A percentile compares a stretch with the other conserved stretches of the same genome.
Evolutionary conservation across 2,797 vertebrate species (phyloP).

Genomic region (Clarias platycephalus): DNA sequence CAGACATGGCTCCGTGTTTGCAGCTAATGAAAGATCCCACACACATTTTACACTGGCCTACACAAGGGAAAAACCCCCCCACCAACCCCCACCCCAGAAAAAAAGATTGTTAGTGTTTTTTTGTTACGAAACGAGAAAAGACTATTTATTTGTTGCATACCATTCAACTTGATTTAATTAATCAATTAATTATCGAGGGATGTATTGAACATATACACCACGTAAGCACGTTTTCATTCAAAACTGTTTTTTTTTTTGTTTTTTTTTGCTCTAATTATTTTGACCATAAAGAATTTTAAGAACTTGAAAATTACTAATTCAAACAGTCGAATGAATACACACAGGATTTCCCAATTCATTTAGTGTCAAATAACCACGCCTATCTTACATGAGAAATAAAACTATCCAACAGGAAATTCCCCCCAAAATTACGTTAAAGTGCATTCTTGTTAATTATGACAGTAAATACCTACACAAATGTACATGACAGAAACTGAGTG

Average conservation of each 20-base stretch:
- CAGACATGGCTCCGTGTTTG: neutral
- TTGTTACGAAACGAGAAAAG: neutral
- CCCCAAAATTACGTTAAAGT: neutral
- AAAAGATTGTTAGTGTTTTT: neutral
- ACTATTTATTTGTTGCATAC: neutral
- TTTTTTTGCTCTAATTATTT: neutral
- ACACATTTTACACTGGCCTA: conserved; percentile 8
- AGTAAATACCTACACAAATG: no score
- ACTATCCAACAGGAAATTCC: neutral
- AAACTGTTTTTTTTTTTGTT: neutral
- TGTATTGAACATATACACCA: neutral
- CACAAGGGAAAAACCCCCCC: neutral
- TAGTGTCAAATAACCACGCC: neutral
- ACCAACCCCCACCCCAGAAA: neutral
- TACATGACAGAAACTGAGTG: neutral
- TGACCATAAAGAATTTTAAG: neutral
- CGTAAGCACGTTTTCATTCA: neutral
- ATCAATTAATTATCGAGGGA: neutral
- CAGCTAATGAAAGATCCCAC: neutral
- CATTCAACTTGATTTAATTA: no score
- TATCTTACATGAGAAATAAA: neutral
- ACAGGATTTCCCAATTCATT: neutral
- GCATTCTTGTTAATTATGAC: no score
- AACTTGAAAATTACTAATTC: neutral
- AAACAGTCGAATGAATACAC: neutral